These are phyloP conservation scores for Pollenia griseotomentosa DNA, from an alignment of 2,888 invertebrate genomes.

Conservation along the genomic window DNA sequence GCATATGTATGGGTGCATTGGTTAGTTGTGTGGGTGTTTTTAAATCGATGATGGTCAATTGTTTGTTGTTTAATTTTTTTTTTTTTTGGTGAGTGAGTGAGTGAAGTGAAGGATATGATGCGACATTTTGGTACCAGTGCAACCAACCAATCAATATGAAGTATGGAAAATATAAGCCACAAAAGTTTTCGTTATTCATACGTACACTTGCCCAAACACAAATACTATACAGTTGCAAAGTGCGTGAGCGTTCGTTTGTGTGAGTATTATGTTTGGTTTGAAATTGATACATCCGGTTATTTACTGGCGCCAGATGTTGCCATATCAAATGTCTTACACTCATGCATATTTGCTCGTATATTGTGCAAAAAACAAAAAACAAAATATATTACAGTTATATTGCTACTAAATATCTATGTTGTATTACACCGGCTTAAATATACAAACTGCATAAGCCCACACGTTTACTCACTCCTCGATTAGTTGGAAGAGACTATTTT, in stretches of 20 bases:
- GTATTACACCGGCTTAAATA: constrained; percentile 27
- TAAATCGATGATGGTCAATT: constrained; percentile 30
- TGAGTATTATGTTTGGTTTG: constrained; percentile 34
- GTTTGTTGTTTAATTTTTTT: constrained; percentile 31
- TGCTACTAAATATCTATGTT: constrained; percentile 46
- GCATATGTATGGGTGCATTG: constrained; percentile 32
- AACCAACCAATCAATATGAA: constrained; percentile 73
- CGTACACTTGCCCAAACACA: constrained; percentile 12
- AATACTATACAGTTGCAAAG: neutral
- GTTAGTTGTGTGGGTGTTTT: constrained; percentile 20
- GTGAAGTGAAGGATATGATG: constrained; percentile 69
- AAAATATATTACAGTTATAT: neutral
- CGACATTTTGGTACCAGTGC: constrained; percentile 71
- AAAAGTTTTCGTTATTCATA: constrained; percentile 58
- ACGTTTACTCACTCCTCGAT: neutral
- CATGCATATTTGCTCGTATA: constrained; percentile 7
- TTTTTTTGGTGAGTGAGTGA: constrained; percentile 37
- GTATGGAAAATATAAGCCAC: constrained; percentile 71
- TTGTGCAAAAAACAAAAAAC: constrained; percentile 1
- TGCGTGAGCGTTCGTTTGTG: neutral
- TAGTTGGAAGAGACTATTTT: constrained; percentile 16
- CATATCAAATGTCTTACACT: constrained; percentile 63
- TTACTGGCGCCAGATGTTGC: constrained; percentile 74
- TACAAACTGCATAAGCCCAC: constrained; percentile 15
- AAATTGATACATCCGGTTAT: constrained; percentile 72